A percentile compares a stretch with the other conserved stretches of the same genome.
Conservation (phyloP, 1,140 invertebrate species). For the Helicoverpa armigera region DNA sequence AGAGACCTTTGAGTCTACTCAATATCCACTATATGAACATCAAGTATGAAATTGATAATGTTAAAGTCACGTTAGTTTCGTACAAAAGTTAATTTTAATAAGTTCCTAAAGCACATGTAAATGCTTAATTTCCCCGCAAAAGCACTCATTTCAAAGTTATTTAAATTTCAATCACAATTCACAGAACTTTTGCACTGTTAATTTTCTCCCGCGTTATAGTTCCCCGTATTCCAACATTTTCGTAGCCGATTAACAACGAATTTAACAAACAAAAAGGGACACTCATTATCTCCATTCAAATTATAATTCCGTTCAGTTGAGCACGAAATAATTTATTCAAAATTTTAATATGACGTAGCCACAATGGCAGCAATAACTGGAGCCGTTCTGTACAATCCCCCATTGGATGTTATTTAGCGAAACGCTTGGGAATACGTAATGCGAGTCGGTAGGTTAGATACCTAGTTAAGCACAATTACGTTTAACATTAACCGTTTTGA, state of each 20-base stretch:
- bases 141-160: conserved; percentile 7
- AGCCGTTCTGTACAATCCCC: conserved; percentile 38
- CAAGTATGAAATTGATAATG: no score
- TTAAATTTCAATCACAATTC: conserved; percentile 25
- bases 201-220: conserved; percentile 15
- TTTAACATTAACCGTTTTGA: conserved; percentile 42
- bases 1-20: no score
- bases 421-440: conserved; percentile 37
- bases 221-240: conserved; percentile 16
- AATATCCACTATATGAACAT: no score
- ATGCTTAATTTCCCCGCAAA: background rate
- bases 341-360: conserved; percentile 48
- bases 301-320: conserved; percentile 49
- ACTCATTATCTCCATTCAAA: conserved; percentile 44
- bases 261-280: conserved; percentile 43
- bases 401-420: conserved; percentile 42
- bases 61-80: no score
- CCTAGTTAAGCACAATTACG: conserved; percentile 42
- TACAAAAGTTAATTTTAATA: background rate
- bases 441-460: conserved; percentile 19
- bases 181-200: conserved; percentile 3
- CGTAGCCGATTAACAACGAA: conserved; percentile 27
- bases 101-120: background rate
- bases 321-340: conserved; percentile 50
- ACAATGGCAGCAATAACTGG: conserved; percentile 40